Base-by-base conservation (phyloP, 2,113 vertebrate genomes). In the Nyctibius bracteatus region DNA sequence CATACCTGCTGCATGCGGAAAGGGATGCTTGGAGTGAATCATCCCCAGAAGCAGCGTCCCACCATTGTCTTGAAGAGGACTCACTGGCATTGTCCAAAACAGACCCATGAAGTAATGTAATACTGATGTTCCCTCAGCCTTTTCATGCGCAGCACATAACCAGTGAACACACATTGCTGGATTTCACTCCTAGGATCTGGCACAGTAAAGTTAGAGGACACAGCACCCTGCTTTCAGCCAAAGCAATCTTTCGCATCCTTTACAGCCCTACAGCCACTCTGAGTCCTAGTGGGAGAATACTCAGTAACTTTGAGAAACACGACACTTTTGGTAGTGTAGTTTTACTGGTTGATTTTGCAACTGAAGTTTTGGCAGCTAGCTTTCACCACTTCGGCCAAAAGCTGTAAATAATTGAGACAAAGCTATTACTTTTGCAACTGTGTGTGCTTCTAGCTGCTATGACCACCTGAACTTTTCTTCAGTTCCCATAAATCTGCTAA, bases 401-500 rank as follows among this genome's bases (percentile, higher is more conserved):
- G 7, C 35, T 78, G 33, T 58, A 81, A 95, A 91, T 59, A 89
- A 86, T 5, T 35, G 19, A 84, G 86, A 71, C 18, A 63, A 15
- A 81, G 18, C 39, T 83, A 74, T 71, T 88, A 31, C 41, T 78
- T 81, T 67, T 58, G 28, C 43, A 62, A 46, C 16, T 91, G 12
- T n/a, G 14, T 35, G 6, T 2, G 0, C 39, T 91, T 84, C 52
- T 78, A 67, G 27, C 33, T 87, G 25, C 80, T 92, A 65, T 7
- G 37, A 91, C 71, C 43, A 89, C 25, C 77, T 84, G 55, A 88
- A 21, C 33, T 81, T 91, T 55, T 54, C 46, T 89, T 91, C 61
- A 44, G 16, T 65, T 94, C 27, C 33, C 41, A n/a, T 81, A 85
- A 93, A 84, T 74, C 77, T 81, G 19, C 21, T 79, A 46, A 5